Percentiles rank a stretch among this genome's conserved stretches.
Conservation (phyloP, 2,888 invertebrate genomes). For the Megastigmus dorsalis region DNA sequence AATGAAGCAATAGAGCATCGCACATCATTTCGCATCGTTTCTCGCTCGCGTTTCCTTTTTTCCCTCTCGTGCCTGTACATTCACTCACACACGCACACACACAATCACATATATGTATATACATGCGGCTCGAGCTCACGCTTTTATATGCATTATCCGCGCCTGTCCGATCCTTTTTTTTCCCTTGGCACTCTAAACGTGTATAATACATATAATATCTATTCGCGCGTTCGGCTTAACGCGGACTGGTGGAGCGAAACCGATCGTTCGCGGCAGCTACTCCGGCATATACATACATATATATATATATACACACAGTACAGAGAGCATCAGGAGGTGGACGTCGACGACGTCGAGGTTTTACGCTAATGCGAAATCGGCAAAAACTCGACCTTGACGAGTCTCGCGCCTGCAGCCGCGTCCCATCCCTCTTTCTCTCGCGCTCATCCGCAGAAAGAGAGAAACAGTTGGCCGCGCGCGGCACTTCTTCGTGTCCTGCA, state of each 20-base stretch:
- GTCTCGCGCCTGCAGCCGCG: neutral
- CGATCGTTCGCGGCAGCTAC: no score
- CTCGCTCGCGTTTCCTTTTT: neutral
- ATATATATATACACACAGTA: no score
- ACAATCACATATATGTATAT: no score
- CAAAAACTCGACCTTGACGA: conserved; percentile 43
- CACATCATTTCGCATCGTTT: conserved; percentile 30
- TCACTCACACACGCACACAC: no score
- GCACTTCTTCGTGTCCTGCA: neutral
- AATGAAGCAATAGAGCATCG: no score
- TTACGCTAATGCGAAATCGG: conserved; percentile 48
- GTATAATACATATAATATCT: conserved; percentile 18
- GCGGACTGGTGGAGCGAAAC: conserved; percentile 44
- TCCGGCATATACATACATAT: no score
- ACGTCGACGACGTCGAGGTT: neutral
- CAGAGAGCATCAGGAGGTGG: no score
- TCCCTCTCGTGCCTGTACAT: neutral
- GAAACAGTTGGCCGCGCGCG: no score
- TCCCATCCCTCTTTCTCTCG: neutral
- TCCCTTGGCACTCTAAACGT: no score
- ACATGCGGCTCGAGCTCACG: no score
- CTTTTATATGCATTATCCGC: conserved; percentile 24
- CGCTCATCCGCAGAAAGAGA: no score
- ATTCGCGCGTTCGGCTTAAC: conserved; percentile 21
- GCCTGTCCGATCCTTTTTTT: neutral